Evolutionary conservation across 30 jellyfish, hydroid and myxozoan species (phyloP), one percentile per base, ranked within the genome.

Genomic region (Mastigias papua): DNA sequence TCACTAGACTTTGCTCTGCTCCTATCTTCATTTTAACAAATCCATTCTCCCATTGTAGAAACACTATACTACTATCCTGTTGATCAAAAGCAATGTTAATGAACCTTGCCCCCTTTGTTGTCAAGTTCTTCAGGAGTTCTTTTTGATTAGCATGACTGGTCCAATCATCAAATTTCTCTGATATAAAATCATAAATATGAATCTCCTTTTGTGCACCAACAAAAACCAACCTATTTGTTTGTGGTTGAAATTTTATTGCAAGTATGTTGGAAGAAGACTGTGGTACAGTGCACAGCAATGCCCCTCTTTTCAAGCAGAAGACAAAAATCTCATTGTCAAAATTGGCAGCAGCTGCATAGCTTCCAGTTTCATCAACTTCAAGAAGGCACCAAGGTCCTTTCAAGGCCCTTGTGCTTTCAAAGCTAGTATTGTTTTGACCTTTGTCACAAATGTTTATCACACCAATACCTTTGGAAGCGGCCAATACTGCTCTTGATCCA

Each of bases 221-320:
- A 29, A 42, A 76, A 0, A 74, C 61, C n/a, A 92, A 22, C 23
- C 46, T 69, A 31, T 48, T 46, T 49, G 94, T 78, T 5, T 58
- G 58, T 48, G 98, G 96, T 42, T 92, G 98, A 80, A 92, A 85
- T 34, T 74, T 62, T 25, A 86, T 30, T 15, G 94, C 90, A 34
- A 73, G 75, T 32, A 79, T 80, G n/a, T 69, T 73, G 67, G 86
- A 51, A 3, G 25, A 66, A 4, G 71, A 71, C 6, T 65, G 25
- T 54, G 97, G 97, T n/a, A 84, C 82, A 27, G 70, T 70, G 22
- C 73, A 31, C 16, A 48, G 51, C 27, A 48, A 75, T 48, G 65
- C 57, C 21, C 66, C 2, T 1, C 63, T 88, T n/a, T 33, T 35
- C 61, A 85, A 33, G 70, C 74, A 42, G 74, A 32, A 91, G 48